These are phyloP conservation scores for Drosophila nasuta DNA, from an alignment of 1,140 invertebrate species.

Conservation along the genomic window DNA sequence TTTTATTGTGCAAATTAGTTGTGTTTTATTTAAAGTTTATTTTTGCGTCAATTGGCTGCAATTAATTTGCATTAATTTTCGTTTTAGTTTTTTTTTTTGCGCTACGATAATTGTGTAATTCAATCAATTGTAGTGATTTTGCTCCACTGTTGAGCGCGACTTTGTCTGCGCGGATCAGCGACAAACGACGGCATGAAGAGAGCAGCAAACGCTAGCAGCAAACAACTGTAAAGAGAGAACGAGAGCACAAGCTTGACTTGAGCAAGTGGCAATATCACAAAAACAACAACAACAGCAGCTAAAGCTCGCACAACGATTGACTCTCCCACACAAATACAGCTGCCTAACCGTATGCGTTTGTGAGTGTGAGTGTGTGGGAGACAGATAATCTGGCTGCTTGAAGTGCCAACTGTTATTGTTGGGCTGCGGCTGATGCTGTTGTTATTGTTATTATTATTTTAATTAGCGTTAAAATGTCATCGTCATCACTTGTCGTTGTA, in stretches of 20 bases:
- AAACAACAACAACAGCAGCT: conserved; percentile 23
- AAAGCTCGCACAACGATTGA: conserved; percentile 46
- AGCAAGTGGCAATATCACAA: conserved; percentile 76
- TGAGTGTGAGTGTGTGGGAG: conserved; percentile 1
- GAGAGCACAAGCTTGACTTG: conserved; percentile 28
- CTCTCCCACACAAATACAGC: conserved; percentile 37
- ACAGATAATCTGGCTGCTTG: conserved; percentile 69
- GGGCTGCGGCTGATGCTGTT: conserved; percentile 40
- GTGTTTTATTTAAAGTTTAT: background rate
- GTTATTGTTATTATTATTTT: conserved; percentile 79
- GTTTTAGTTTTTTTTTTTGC: too few species aligned
- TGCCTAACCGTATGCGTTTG: background rate
- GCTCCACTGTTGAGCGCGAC: conserved; percentile 25
- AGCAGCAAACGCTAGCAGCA: background rate
- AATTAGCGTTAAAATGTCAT: conserved; percentile 77
- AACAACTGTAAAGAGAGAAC: conserved; percentile 10
- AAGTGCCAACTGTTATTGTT: conserved; percentile 71
- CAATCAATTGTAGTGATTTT: background rate
- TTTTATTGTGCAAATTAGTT: background rate
- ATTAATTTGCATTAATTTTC: too few species aligned
- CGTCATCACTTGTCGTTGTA: conserved; percentile 50
- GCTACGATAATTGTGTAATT: background rate
- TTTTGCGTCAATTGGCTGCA: background rate
- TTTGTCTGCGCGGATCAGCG: conserved; percentile 52
- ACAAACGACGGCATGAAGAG: conserved; percentile 35